Evolutionary conservation across 2,888 invertebrate genomes (phyloP).

Genomic region (Eupithecia tripunctaria): DNA sequence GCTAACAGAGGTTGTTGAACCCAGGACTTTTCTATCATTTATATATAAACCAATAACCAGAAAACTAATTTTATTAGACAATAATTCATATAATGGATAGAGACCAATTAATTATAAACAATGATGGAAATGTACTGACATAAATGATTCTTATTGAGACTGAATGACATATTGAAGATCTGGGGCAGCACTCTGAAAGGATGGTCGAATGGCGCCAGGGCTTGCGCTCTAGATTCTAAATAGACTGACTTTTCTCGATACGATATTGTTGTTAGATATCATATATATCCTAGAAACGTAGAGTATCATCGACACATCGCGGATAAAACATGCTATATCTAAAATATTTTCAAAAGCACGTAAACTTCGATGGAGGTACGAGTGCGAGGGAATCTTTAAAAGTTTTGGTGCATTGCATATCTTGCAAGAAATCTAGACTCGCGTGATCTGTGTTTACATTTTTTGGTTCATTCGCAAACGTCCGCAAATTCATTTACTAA

Average conservation of each 20-base stretch:
- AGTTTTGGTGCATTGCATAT: conserved; percentile 3
- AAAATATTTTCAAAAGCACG: neutral
- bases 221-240: conserved; percentile 35
- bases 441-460: conserved; percentile 37
- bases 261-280: neutral
- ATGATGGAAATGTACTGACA: conserved; percentile 4
- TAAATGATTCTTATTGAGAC: conserved; percentile 20
- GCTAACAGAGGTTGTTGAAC: too few species aligned
- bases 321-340: neutral
- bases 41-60: neutral
- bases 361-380: neutral
- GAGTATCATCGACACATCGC: neutral
- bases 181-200: conserved; percentile 48
- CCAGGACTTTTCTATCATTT: too few species aligned
- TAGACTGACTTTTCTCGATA: neutral
- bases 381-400: neutral
- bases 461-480: conserved; percentile 36
- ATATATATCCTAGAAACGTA: neutral
- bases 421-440: conserved; percentile 13
- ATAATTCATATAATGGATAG: neutral
- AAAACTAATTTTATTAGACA: neutral
- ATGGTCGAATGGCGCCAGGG: conserved; percentile 46
- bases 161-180: conserved; percentile 47
- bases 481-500: conserved; percentile 45
- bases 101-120: neutral